These are phyloP conservation scores for Chaenogobius annularis DNA, from an alignment of 2,113 vertebrate genomes.

Conservation along the genomic window DNA sequence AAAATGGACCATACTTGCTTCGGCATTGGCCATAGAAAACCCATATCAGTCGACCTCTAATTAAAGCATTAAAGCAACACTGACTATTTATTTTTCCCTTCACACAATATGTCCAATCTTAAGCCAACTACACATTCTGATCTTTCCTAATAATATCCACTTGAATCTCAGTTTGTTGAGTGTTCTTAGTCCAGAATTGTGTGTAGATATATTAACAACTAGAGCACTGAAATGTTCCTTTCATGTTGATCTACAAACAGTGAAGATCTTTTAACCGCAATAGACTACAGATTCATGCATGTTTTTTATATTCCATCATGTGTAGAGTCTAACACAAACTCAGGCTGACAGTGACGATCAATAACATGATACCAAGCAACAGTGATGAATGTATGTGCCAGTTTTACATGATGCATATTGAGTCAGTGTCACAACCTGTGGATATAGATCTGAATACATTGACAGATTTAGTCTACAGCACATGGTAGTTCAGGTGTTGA, in stretches of 20 bases:
- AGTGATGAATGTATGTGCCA: conserved; percentile 34
- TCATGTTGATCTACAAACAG: conserved; percentile 10
- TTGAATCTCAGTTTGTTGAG: neutral
- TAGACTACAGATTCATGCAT: conserved; percentile 4
- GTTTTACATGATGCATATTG: conserved; percentile 15
- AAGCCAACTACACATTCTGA: neutral
- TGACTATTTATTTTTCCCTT: no score
- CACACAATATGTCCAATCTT: no score
- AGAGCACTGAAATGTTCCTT: conserved; percentile 25
- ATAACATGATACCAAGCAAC: conserved; percentile 27
- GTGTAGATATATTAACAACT: neutral
- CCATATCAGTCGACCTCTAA: no score
- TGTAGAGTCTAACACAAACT: conserved; percentile 24
- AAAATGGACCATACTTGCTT: no score
- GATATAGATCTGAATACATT: neutral
- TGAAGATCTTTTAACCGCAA: conserved; percentile 19
- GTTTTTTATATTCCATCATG: conserved; percentile 30
- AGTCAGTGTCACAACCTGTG: conserved; percentile 15
- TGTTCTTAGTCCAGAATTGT: neutral
- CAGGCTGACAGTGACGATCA: conserved; percentile 31
- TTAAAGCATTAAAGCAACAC: no score
- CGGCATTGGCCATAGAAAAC: no score
- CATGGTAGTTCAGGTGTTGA: neutral
- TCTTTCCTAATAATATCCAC: neutral
- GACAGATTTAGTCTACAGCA: neutral